Evolutionary conservation across 2,888 invertebrate genomes (phyloP), one percentile per base, ranked within the genome.

Genomic region (Hypolimnas misippus): DNA sequence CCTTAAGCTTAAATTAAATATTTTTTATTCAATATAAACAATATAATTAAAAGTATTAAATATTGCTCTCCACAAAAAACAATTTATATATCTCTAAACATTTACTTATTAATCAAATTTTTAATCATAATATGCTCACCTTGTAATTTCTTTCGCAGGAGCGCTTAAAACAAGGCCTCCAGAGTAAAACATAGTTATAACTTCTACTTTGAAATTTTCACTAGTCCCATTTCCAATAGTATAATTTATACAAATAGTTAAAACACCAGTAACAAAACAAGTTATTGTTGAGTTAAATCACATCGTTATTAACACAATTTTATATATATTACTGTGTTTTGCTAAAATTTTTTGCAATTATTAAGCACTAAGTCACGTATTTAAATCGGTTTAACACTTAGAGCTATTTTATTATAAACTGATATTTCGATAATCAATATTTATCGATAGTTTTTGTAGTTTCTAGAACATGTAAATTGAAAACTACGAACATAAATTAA

Each of bases 381-480:
- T 46, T 33, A 16, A n/a, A 19, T 40, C 14, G 3, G 35, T 7
- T 54, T 3, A 38, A 29, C 51, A 66, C 50, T n/a, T 31, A 31
- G 3, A 40, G 31, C 10, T 46, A 19, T 21, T 40, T 12, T 33
- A 29, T 31, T 17, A 19, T n/a, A 33, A n/a, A 12, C 33, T 29
- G 10, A 60, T 49, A 10, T 40, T 42, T 58, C 1, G 17, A 35
- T 10, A 19, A 42, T 8, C 3, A 25, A 46, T 25, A 46, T 19
- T 12, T 49, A 49, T 29, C 14, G 4, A 7, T 7, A 14, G 7
- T 7, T 25, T 33, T 12, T 58, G 50, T 17, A n/a, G 19, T 57
- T 69, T 70, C 61, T 67, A 68, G 66, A 69, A 70, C 60, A 42
- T 63, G 59, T 55, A 63, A 67, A 67, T 66, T 67, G 19, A 42